Base-by-base conservation (phyloP, 2,797 vertebrate genomes). In the Hylomyscus alleni region DNA sequence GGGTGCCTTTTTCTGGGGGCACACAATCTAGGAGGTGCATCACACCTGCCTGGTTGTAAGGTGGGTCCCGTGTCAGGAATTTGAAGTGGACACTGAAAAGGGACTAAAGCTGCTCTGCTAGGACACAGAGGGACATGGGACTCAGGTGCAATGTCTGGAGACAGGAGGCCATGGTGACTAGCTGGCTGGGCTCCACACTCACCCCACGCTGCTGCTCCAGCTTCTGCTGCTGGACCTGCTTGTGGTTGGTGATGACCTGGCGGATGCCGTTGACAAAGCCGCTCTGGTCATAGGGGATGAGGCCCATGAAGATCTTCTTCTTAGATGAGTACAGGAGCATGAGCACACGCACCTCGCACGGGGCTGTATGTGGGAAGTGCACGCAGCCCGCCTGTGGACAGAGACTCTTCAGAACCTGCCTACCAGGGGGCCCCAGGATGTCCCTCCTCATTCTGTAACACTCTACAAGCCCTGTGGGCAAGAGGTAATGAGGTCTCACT, bases 241-340 rank as follows among this genome's bases (percentile, higher is more conserved):
- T 96, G 76, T 97, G 40, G 54, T 96, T 60, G 97, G 99, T 99
- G 99, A 99, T 99, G 98, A 99, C 99, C 98, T 99, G 99, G 11
- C 99, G 99, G 98, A 99, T 99, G 95, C 99, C 99, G 0, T 99
- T 99, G 98, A 99, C 99, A 0, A 99, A 99, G 97, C 99, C 99
- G 2, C 99, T 99, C 99, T 99, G 99, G 98, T 99, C 99, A 2
- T 99, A 99, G 94, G 99, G 99, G 97, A 99, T 99, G 54, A 99
- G 98, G 47, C 99, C 99, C 99, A 99, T 99, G 98, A 99, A 99
- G 89, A 99, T 99, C 54, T 99, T 99, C 98, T 99, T 99, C 98
- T 99, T 99, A 96, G 99, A 99, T 0, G 99, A 99, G 98, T 99
- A 99, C 20, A 99, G 99, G 11, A 99, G 99, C 99, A 99, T 99